These are phyloP conservation scores for Otis tarda DNA, from an alignment of 2,113 vertebrate species.

Conservation along the genomic window DNA sequence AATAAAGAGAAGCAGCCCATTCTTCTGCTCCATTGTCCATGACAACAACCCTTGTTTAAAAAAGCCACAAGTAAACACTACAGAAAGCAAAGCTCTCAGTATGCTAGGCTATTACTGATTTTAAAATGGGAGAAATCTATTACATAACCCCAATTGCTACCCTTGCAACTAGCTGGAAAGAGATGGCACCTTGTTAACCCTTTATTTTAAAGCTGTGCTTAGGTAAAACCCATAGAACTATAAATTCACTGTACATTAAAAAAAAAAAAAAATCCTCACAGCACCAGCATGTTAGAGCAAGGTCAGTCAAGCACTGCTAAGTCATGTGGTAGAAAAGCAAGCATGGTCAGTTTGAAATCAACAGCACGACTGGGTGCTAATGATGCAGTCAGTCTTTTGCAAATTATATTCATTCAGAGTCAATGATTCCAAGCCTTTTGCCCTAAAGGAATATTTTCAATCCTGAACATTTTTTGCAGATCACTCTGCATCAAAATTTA, in stretches of 20 bases:
- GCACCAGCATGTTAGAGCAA: background rate
- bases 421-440: background rate
- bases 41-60: background rate
- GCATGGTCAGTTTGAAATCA: background rate
- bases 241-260: background rate
- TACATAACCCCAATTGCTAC: background rate
- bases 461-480: background rate
- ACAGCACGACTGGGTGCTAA: background rate
- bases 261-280: background rate
- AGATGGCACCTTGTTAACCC: background rate
- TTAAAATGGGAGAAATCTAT: background rate
- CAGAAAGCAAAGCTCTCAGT: background rate
- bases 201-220: background rate
- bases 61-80: background rate
- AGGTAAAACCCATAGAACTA: background rate
- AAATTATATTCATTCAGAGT: constrained; percentile 19
- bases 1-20: background rate
- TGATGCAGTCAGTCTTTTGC: background rate
- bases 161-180: background rate
- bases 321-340: background rate
- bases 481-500: background rate
- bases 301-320: background rate
- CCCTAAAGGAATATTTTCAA: background rate
- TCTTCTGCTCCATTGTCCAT: background rate
- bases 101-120: background rate